phyloP scores from a whole-genome alignment of 1,140 invertebrate genomes.

The Drosophila bifasciata region DNA sequence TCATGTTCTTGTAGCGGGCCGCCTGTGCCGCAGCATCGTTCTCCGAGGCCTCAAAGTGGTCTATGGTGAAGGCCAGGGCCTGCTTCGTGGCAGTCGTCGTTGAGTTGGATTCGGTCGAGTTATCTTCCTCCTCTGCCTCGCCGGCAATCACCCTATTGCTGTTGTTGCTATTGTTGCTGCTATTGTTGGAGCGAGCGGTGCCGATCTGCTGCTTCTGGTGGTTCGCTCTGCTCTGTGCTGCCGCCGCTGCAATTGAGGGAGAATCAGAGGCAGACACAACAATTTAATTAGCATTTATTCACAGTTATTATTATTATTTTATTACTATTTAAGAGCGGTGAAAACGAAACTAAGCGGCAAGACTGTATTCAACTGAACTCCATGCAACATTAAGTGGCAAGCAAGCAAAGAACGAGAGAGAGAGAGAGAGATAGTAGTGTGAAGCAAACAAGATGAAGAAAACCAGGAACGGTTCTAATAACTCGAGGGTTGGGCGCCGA shows the following conservation, averaged over 20 bases:
- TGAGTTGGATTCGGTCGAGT: constrained; percentile 60
- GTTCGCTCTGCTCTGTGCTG: constrained; percentile 60
- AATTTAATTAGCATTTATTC: constrained; percentile 78
- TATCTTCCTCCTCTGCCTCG: constrained; percentile 58
- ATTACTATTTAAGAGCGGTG: constrained; percentile 64
- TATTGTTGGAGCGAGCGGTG: constrained; percentile 13
- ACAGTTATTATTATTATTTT: constrained; percentile 71
- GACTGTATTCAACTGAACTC: constrained; percentile 50
- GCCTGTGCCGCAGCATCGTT: constrained; percentile 86
- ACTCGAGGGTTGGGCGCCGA: no score
- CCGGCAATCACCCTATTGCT: background rate
- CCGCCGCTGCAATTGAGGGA: constrained; percentile 59
- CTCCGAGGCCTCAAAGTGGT: constrained; percentile 87
- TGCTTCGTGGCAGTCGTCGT: constrained; percentile 57
- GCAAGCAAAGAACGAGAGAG: constrained; percentile 1
- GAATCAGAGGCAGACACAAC: constrained; percentile 30
- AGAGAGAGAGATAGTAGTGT: background rate
- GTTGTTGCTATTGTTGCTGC: constrained; percentile 30
- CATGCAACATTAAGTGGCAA: constrained; percentile 59
- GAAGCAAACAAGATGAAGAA: constrained; percentile 7
- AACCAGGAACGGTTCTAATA: constrained; percentile 38
- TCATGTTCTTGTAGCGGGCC: constrained; percentile 86
- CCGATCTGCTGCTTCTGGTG: constrained; percentile 37
- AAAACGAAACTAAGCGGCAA: constrained; percentile 54
- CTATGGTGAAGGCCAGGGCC: constrained; percentile 88